These are phyloP conservation scores for Neogobius melanostomus DNA, from an alignment of 2,113 vertebrate species.

Conservation along the genomic window DNA sequence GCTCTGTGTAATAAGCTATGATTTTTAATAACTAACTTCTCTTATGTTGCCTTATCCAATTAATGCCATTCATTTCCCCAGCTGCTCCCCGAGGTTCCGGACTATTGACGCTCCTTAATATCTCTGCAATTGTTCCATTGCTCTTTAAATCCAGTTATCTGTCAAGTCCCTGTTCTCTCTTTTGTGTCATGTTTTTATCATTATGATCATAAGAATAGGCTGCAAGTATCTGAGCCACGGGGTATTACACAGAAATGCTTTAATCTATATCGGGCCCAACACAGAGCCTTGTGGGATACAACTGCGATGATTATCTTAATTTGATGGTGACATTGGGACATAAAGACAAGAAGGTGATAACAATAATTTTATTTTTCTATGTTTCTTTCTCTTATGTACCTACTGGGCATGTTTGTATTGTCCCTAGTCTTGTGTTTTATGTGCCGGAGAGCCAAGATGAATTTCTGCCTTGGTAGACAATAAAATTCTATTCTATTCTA, in stretches of 20 bases:
- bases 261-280: slow-evolving; percentile 54
- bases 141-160: slow-evolving; percentile 35
- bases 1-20: slow-evolving; percentile 14
- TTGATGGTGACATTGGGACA: slow-evolving; percentile 72
- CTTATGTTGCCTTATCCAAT: slow-evolving; percentile 50
- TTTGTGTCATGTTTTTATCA: slow-evolving; percentile 68
- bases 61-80: slow-evolving; percentile 52
- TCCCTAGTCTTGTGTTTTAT: no score
- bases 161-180: slow-evolving; percentile 34
- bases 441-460: no score
- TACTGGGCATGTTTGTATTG: no score
- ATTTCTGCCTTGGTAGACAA: no score
- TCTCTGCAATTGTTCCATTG: slow-evolving; percentile 41
- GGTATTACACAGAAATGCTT: slow-evolving; percentile 28
- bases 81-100: slow-evolving; percentile 29
- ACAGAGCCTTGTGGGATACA: slow-evolving; percentile 47
- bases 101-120: slow-evolving; percentile 49
- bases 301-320: slow-evolving; percentile 75
- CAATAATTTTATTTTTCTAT: not conserved
- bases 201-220: slow-evolving; percentile 63
- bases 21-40: slow-evolving; percentile 46
- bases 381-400: no score
- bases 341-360: slow-evolving; percentile 72
- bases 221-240: slow-evolving; percentile 51
- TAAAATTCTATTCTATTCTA: not conserved